Percentiles rank a stretch among this genome's conserved stretches.
These are phyloP conservation scores for Papilio machaon DNA, from an alignment of 1,140 invertebrate genomes.

Conservation along the genomic window DNA sequence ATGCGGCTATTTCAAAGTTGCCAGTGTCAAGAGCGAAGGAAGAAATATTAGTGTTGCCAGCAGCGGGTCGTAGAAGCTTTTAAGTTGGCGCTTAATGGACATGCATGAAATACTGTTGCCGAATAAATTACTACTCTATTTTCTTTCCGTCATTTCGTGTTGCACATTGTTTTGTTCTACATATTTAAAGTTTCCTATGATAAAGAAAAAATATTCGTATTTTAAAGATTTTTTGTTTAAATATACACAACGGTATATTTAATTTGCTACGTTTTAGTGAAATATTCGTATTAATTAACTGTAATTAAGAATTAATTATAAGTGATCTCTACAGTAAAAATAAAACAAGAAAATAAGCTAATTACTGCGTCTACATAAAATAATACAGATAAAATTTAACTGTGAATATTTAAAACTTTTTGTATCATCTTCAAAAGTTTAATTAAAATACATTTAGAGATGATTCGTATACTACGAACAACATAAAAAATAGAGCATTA, in stretches of 20 bases:
- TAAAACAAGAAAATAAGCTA: not conserved
- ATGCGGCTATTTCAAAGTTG: conserved; percentile 60
- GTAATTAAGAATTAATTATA: not conserved
- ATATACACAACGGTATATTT: not conserved
- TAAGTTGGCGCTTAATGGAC: conserved; percentile 54
- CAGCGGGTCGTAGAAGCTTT: conserved; percentile 50
- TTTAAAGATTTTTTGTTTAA: not conserved
- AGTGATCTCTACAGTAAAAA: not conserved
- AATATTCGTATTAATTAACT: not conserved
- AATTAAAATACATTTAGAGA: not conserved
- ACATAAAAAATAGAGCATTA: not conserved
- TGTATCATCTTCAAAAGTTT: not conserved
- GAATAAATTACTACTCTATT: not conserved
- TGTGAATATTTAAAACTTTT: not conserved
- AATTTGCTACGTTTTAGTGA: not conserved
- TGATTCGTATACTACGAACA: not conserved
- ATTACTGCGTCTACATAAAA: not conserved
- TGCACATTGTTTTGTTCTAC: not conserved
- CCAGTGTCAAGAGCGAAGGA: conserved; percentile 37
- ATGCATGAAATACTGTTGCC: conserved; percentile 40
- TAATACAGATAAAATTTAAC: not conserved
- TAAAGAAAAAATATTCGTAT: no score
- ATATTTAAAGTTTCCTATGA: no score
- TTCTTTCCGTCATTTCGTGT: not conserved
- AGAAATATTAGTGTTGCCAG: conserved; percentile 42